Evolutionary conservation across 2,888 invertebrate genomes (phyloP).

Genomic region (Spisula solida): DNA sequence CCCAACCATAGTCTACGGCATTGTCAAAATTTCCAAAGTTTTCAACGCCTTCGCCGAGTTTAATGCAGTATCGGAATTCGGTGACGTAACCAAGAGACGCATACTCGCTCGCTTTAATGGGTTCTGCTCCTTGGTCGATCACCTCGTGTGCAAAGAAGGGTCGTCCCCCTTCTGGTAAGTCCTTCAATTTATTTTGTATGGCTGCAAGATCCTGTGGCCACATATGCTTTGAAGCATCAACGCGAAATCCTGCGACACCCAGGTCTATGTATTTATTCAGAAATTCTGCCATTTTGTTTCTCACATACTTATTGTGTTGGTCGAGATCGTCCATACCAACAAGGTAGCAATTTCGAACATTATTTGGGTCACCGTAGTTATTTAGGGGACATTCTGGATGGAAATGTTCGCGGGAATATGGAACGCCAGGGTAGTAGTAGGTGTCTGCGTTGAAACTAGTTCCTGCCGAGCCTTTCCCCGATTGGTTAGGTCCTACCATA

Average conservation of each 20-base stretch:
- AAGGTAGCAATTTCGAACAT: slow-evolving; percentile 92
- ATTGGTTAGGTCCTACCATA: slow-evolving; percentile 90
- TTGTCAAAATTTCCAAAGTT: slow-evolving; percentile 76
- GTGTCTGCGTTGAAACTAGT: slow-evolving; percentile 83
- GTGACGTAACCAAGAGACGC: slow-evolving; percentile 90
- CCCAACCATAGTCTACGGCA: slow-evolving; percentile 82
- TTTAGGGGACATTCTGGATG: slow-evolving; percentile 80
- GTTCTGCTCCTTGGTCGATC: slow-evolving; percentile 85
- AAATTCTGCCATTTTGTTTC: slow-evolving; percentile 80
- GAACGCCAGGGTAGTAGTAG: slow-evolving; percentile 87
- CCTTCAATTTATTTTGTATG: slow-evolving; percentile 74
- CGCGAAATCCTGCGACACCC: slow-evolving; percentile 84
- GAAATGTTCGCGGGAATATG: slow-evolving; percentile 90
- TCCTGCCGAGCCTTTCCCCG: slow-evolving; percentile 90
- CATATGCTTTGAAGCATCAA: slow-evolving; percentile 86
- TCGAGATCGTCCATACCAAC: slow-evolving; percentile 93
- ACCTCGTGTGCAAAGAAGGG: slow-evolving; percentile 85
- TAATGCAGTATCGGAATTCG: slow-evolving; percentile 91
- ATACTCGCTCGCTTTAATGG: slow-evolving; percentile 81
- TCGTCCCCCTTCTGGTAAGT: slow-evolving; percentile 80
- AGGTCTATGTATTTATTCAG: slow-evolving; percentile 80
- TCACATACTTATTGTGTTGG: slow-evolving; percentile 89
- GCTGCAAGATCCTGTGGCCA: slow-evolving; percentile 82
- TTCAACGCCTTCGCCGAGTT: slow-evolving; percentile 78
- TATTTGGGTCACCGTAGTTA: slow-evolving; percentile 80